These are phyloP conservation scores for Hymenopus coronatus DNA, from an alignment of 2,888 invertebrate species.

Conservation along the genomic window DNA sequence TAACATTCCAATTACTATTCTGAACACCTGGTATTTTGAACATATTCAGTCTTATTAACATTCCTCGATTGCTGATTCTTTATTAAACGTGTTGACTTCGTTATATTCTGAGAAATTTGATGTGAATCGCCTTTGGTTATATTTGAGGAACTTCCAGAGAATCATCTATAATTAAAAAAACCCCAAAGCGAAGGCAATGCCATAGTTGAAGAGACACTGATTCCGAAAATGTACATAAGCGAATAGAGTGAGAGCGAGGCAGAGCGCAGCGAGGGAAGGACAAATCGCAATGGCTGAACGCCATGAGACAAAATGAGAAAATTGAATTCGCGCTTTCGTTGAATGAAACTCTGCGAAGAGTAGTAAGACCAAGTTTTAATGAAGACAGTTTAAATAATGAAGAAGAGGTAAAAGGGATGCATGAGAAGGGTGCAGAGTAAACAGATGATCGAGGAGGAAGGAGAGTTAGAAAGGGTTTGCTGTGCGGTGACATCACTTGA, in stretches of 20 bases:
- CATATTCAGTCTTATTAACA: too few relatives aligned
- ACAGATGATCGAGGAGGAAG: not conserved
- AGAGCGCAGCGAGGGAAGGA: not conserved
- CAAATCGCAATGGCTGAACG: slow-evolving; percentile 16
- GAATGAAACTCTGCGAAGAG: slow-evolving; percentile 25
- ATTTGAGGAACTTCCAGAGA: too few relatives aligned
- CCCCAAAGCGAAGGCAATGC: not conserved
- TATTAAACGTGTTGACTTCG: too few relatives aligned
- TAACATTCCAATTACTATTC: too few relatives aligned
- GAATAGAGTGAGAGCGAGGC: not conserved
- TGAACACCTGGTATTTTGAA: too few relatives aligned
- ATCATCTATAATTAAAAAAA: too few relatives aligned
- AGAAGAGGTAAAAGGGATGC: slow-evolving; percentile 10
- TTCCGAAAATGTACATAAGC: not conserved
- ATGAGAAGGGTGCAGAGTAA: slow-evolving; percentile 1
- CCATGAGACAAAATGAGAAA: slow-evolving; percentile 32
- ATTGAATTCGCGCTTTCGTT: slow-evolving; percentile 31
- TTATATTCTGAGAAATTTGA: too few relatives aligned
- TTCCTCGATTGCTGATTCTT: too few relatives aligned
- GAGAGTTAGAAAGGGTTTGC: not conserved
- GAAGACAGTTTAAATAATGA: slow-evolving; percentile 35
- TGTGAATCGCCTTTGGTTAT: too few relatives aligned
- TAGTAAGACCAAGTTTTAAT: slow-evolving; percentile 33
- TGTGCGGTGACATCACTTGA: slow-evolving; percentile 19
- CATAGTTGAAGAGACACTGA: not conserved